A percentile compares a stretch with the other conserved stretches of the same genome.
Evolutionary conservation across 1,140 invertebrate genomes (phyloP).

Genomic region (Calephelis virginiensis): DNA sequence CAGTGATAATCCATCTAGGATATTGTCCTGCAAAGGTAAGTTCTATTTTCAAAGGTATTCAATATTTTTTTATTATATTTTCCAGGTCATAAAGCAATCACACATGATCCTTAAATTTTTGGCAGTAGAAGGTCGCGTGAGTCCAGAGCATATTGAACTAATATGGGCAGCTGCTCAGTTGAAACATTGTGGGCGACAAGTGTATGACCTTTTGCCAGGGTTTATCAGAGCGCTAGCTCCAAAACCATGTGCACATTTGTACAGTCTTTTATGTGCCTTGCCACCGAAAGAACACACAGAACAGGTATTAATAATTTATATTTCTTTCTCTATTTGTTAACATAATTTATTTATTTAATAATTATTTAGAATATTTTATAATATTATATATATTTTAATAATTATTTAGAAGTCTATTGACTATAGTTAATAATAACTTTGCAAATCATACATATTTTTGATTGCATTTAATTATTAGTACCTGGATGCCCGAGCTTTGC

Average conservation of each 20-base stretch:
- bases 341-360: not conserved
- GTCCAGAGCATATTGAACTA: conserved; percentile 93
- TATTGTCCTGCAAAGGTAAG: too few relatives aligned
- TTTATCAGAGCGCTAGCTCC: conserved; percentile 94
- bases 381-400: too few relatives aligned
- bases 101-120: conserved; percentile 95
- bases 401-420: too few relatives aligned
- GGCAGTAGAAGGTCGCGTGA: conserved; percentile 93
- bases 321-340: not conserved
- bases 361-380: too few relatives aligned
- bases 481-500: too few relatives aligned
- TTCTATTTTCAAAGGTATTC: too few relatives aligned
- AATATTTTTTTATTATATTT: conserved; percentile 18
- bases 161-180: conserved; percentile 95
- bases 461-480: too few relatives aligned
- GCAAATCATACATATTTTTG: too few relatives aligned
- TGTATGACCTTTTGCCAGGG: conserved; percentile 93
- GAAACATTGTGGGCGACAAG: conserved; percentile 95
- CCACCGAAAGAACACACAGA: conserved; percentile 95
- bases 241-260: conserved; percentile 91
- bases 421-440: too few relatives aligned
- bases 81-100: conserved; percentile 93
- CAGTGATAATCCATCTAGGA: too few relatives aligned
- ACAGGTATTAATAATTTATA: conserved; percentile 78
- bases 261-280: conserved; percentile 89